A percentile compares a stretch with the other conserved stretches of the same genome.
These are phyloP conservation scores for Spea bombifrons DNA, from an alignment of 2,113 vertebrate species.

Conservation along the genomic window DNA sequence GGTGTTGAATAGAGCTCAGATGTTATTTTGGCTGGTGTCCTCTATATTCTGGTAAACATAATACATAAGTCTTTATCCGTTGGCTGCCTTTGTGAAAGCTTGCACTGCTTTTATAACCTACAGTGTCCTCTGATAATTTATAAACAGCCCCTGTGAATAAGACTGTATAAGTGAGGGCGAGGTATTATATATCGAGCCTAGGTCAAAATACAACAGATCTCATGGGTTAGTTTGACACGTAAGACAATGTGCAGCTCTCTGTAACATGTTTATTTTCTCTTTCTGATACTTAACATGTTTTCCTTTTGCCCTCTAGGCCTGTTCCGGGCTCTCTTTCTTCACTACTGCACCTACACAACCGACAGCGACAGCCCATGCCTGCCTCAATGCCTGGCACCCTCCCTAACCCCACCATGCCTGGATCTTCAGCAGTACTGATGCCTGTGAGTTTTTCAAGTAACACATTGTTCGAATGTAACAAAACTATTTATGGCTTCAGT, in stretches of 20 bases:
- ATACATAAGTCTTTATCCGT: constrained; percentile 9
- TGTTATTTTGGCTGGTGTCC: constrained; percentile 27
- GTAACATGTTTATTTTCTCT: constrained; percentile 33
- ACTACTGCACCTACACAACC: constrained; percentile 94
- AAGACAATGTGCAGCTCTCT: constrained; percentile 32
- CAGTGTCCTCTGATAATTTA: constrained; percentile 25
- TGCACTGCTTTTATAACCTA: constrained; percentile 35
- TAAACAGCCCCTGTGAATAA: constrained; percentile 13
- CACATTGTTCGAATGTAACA: no score
- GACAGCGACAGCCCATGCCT: constrained; percentile 97
- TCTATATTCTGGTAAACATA: constrained; percentile 32
- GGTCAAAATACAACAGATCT: constrained; percentile 18
- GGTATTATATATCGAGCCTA: background rate
- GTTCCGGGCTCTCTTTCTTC: constrained; percentile 97
- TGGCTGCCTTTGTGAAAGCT: constrained; percentile 4
- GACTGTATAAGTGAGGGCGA: background rate
- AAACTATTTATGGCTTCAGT: no score
- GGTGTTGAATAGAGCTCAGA: background rate
- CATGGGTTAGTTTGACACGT: constrained; percentile 31
- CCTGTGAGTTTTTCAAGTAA: constrained; percentile 76
- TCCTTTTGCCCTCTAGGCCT: constrained; percentile 73
- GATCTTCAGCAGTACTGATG: constrained; percentile 96
- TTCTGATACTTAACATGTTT: constrained; percentile 49
- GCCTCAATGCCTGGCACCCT: constrained; percentile 98
- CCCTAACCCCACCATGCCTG: constrained; percentile 95